Evolutionary conservation across 2,113 vertebrate genomes (phyloP), one percentile per base, ranked within the genome.

Genomic region (Hiodon alosoides): DNA sequence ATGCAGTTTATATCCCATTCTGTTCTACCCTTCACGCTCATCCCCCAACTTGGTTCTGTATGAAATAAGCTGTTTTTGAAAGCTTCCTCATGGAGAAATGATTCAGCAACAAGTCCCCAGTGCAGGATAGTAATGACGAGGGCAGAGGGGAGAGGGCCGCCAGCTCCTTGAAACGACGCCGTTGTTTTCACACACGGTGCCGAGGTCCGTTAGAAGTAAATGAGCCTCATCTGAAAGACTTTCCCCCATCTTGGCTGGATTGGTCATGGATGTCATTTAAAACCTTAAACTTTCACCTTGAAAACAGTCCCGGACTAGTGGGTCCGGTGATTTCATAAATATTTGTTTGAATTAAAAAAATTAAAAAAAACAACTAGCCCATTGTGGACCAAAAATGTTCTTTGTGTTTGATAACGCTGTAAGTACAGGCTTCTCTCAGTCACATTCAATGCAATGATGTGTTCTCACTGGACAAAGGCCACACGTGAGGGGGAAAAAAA

Each of bases 21-120:
- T 11, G 7, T 48, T 58, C 17, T 14, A n/a, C 48, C 73, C 13
- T 6, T 55, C 48, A 3, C 46, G 46, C 53, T 67, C 52, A 76
- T 13, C 7, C 16, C 69, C 73, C 76, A 70, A 58, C 69, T 46
- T 76, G 65, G 78, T 3, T 72, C 50, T 58, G 70, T 48, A 70
- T 68, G 64, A 62, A 64, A 72, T 50, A 4, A 55, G 64, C 67
- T 7, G 17, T 52, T 67, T 60, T 13, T 47, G 55, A 52, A 60
- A 13, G 60, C 13, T 71, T 70, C 58, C 7, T 31, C 52, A 60
- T 66, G 67, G 60, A 58, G 77, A 64, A 69, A 70, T 66, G 55
- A 67, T 74, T 47, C 62, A 17, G 51, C 72, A 55, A 52, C 67
- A 46, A 6, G 52, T 7, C 61, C 61, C 60, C 11, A 53, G 53